A percentile compares a stretch with the other conserved stretches of the same genome.
phyloP scores from a whole-genome alignment of 1,140 invertebrate genomes.

The Drosophila pseudoobscura region DNA sequence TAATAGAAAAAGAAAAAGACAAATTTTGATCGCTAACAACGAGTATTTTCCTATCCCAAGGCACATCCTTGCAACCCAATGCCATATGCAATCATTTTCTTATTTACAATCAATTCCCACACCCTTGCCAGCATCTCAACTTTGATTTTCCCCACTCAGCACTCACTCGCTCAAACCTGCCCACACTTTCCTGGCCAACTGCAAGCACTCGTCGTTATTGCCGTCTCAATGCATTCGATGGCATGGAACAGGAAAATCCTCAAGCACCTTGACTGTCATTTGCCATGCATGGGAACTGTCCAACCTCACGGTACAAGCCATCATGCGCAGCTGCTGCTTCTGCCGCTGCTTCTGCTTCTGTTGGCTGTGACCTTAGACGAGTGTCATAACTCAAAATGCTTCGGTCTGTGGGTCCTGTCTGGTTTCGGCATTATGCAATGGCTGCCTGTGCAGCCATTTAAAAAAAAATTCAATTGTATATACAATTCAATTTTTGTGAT shows the following conservation, averaged over 20 bases:
- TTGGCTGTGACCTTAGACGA: slow-evolving; percentile 53
- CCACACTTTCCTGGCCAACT: slow-evolving; percentile 49
- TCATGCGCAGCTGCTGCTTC: slow-evolving; percentile 50
- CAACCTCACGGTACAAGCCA: slow-evolving; percentile 27
- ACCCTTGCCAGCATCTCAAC: slow-evolving; percentile 24
- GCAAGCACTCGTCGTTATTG: slow-evolving; percentile 19
- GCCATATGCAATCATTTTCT: slow-evolving; percentile 41
- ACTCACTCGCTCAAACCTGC: background rate
- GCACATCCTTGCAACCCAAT: slow-evolving; percentile 14
- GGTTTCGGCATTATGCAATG: slow-evolving; percentile 57
- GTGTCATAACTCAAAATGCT: slow-evolving; percentile 68
- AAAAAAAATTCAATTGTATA: slow-evolving; percentile 76
- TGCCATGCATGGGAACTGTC: slow-evolving; percentile 59
- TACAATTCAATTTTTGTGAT: slow-evolving; percentile 78
- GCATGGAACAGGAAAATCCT: slow-evolving; percentile 36
- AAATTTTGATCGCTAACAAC: too few relatives aligned
- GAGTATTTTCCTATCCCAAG: too few relatives aligned
- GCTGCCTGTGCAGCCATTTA: slow-evolving; percentile 31
- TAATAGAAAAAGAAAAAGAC: too few relatives aligned
- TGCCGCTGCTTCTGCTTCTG: too few relatives aligned
- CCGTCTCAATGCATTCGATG: slow-evolving; percentile 60
- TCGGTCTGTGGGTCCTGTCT: slow-evolving; percentile 12
- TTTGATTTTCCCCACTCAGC: slow-evolving; percentile 2
- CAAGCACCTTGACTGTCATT: slow-evolving; percentile 61
- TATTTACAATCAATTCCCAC: slow-evolving; percentile 48